Evolutionary conservation across 2,797 vertebrate species (phyloP), one percentile per base, ranked within the genome.

Genomic region (Dicrostonyx torquatus): DNA sequence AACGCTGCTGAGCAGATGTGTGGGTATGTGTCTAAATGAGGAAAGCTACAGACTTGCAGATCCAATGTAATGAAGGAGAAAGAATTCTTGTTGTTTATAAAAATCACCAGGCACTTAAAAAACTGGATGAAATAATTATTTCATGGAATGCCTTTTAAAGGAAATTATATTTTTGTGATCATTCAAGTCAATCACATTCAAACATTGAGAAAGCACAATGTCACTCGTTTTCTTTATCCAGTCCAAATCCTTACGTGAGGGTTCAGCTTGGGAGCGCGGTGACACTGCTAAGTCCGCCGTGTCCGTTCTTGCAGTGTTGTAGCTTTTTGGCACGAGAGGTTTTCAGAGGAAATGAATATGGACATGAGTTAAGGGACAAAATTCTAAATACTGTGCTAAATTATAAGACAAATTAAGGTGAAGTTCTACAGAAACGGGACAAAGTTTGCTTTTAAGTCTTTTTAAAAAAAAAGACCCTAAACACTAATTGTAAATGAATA

Each of bases 401-500:
- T 96, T 96, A 94, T 73, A 97, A 96, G 94, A 97, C 95, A 97
- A 97, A 97, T 97, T 97, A 97, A 95, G 82, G 88, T 93, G 80
- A 96, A 95, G 72, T 95, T 97, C 82, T 96, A 97, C 94, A 79
- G 92, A 96, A 97, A 82, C 92, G 40, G 92, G 82, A 94, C 72
- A 94, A 96, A 93, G 37, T 76, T 62, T 95, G 85, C n/a, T 94
- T 93, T 93, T 73, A 95, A 98, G 87, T 95, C 58, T 96, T 94
- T 73, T 97, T 91, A 89, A 89, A 91, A 97, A 95, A 96, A 91
- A 95, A 31, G 77, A 96, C 77, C 94, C 89, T 96, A 97, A 96
- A 97, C 48, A 97, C 95, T 97, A 98, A 97, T 89, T 96, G 97
- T 90, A 96, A 96, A 96, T 93, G 97, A 97, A 97, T 79, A 94